Conservation (phyloP, 2,888 invertebrate genomes). For the Tenthredo amoena region DNA sequence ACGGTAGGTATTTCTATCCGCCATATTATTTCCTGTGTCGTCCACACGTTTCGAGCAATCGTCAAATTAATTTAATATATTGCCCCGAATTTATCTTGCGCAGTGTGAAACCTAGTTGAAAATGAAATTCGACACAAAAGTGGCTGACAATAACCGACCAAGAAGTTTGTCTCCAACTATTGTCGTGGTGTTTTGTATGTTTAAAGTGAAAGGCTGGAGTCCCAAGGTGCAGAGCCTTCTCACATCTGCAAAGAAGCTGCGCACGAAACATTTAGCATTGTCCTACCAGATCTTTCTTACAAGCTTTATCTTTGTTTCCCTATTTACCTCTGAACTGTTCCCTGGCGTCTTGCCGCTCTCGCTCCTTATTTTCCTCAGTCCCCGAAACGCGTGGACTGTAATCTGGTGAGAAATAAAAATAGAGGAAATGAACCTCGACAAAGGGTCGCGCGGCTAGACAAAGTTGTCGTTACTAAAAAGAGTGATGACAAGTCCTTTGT, state of each 20-base stretch:
- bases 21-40: conserved; percentile 23
- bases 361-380: background rate
- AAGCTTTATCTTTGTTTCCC: conserved; percentile 11
- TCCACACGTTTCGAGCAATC: background rate
- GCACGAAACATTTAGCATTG: conserved; percentile 13
- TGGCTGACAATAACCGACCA: background rate
- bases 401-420: conserved; percentile 1
- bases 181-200: background rate
- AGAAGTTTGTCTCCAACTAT: background rate
- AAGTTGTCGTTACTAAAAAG: conserved; percentile 24
- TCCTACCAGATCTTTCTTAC: conserved; percentile 14
- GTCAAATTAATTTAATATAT: background rate
- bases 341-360: conserved; percentile 18
- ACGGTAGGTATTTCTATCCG: background rate
- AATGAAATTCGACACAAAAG: background rate
- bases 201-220: background rate
- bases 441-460: conserved; percentile 18
- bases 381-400: background rate
- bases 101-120: background rate
- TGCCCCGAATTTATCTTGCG: background rate
- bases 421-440: conserved; percentile 16
- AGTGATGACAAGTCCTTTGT: conserved; percentile 16
- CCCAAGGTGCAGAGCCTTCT: conserved; percentile 5
- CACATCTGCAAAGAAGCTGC: background rate
- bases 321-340: conserved; percentile 28